These are phyloP conservation scores for Enhydra lutris DNA, from an alignment of 2,113 vertebrate species.

Conservation along the genomic window DNA sequence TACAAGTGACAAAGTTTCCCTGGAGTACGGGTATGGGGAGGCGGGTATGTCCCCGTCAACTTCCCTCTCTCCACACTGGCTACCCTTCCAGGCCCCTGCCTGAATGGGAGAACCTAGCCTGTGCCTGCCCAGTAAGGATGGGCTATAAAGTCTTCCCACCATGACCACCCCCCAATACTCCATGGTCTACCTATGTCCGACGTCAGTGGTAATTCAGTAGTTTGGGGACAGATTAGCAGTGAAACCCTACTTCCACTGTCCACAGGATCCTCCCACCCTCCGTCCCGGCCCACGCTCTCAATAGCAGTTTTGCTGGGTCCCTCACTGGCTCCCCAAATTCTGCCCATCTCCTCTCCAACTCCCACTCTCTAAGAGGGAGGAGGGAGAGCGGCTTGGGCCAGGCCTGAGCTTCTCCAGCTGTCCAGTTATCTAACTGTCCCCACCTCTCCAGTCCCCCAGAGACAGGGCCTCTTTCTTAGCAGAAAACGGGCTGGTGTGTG, in stretches of 20 bases:
- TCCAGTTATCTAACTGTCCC: background rate
- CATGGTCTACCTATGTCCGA: background rate
- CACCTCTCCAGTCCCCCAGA: background rate
- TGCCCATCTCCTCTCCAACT: background rate
- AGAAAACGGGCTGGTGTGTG: background rate
- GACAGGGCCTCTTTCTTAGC: background rate
- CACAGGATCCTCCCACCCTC: rapidly evolving
- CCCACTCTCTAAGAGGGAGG: background rate
- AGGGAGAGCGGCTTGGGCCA: background rate
- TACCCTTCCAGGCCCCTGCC: background rate
- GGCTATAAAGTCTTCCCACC: background rate
- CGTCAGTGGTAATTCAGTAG: background rate
- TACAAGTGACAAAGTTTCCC: background rate
- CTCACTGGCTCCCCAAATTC: background rate
- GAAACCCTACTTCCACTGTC: background rate
- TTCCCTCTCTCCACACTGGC: background rate
- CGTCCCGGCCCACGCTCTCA: background rate
- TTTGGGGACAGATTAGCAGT: background rate
- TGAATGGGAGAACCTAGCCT: background rate
- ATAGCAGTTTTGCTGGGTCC: background rate
- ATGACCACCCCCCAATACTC: background rate
- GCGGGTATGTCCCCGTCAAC: background rate
- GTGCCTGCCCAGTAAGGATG: background rate
- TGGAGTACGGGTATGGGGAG: background rate
- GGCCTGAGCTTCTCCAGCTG: background rate